These are phyloP conservation scores for Lasiurus cinereus DNA, from an alignment of 2,113 vertebrate genomes.

Conservation along the genomic window DNA sequence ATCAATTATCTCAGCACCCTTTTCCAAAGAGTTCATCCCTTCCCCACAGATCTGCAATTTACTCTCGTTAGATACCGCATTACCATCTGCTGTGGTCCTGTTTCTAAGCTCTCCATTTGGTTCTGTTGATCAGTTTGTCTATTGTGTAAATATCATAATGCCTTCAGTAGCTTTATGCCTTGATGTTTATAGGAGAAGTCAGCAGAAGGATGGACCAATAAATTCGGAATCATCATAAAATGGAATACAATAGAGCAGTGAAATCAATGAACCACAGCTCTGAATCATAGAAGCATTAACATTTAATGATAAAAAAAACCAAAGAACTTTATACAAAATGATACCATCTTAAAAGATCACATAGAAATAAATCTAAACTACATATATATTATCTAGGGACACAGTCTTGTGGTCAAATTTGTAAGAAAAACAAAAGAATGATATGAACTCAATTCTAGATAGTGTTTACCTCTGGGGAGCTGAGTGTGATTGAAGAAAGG, in stretches of 20 bases:
- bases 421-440: background rate
- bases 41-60: background rate
- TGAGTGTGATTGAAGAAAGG: background rate
- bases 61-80: background rate
- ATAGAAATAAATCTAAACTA: background rate
- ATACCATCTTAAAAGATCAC: background rate
- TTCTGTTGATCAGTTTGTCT: background rate
- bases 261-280: background rate
- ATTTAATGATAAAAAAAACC: background rate
- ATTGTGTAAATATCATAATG: background rate
- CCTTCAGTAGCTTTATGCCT: background rate
- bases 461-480: background rate
- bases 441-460: background rate
- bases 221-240: background rate
- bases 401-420: background rate
- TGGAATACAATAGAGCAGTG: background rate
- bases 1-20: background rate
- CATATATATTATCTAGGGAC: background rate
- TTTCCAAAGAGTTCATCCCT: background rate
- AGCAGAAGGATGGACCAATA: constrained; percentile 1
- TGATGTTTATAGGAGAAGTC: background rate
- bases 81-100: background rate
- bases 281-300: background rate
- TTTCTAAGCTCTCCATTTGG: background rate
- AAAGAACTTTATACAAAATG: background rate